Percentiles rank a stretch among this genome's conserved stretches.
Evolutionary conservation across 2,113 vertebrate species (phyloP).

Genomic region (Malurus melanocephalus): DNA sequence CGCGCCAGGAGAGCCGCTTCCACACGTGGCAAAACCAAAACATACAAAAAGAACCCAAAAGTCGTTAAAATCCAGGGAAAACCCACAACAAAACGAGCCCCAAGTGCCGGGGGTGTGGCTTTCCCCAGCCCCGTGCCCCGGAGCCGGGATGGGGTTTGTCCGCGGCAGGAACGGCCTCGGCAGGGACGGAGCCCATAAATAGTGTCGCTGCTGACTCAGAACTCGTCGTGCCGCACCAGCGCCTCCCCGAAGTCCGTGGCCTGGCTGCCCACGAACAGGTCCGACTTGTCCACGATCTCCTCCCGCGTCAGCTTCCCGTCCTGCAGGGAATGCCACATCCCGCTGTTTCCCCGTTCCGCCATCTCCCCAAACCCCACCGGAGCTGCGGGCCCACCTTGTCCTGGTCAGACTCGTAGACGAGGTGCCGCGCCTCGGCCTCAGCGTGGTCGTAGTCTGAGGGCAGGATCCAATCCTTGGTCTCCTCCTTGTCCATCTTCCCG

Average conservation of each 20-base stretch:
- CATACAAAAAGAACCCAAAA: constrained; percentile 30
- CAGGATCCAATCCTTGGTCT: constrained; percentile 91
- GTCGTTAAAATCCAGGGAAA: constrained; percentile 4
- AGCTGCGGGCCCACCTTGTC: constrained; percentile 76
- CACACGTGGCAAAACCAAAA: constrained; percentile 2
- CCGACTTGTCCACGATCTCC: constrained; percentile 88
- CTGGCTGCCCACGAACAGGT: constrained; percentile 92
- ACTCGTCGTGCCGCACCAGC: constrained; percentile 83
- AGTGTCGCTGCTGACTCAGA: not conserved
- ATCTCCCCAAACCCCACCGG: rapidly evolving
- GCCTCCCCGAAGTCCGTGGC: constrained; percentile 92
- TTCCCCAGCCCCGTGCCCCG: not conserved
- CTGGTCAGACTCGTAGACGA: constrained; percentile 86
- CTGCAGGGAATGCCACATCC: constrained; percentile 56
- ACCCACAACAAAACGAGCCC: not conserved
- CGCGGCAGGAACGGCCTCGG: not conserved
- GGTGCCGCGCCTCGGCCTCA: constrained; percentile 87
- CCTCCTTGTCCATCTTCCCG: constrained; percentile 90
- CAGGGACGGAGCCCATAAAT: not conserved
- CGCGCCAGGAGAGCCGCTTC: not conserved
- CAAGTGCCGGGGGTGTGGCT: not conserved
- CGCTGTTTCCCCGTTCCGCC: not conserved
- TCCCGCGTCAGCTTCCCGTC: constrained; percentile 86
- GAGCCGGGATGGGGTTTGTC: not conserved
- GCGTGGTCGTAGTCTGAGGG: constrained; percentile 88